Evolutionary conservation across 2,113 vertebrate genomes (phyloP).

Genomic region (Microtus pennsylvanicus): DNA sequence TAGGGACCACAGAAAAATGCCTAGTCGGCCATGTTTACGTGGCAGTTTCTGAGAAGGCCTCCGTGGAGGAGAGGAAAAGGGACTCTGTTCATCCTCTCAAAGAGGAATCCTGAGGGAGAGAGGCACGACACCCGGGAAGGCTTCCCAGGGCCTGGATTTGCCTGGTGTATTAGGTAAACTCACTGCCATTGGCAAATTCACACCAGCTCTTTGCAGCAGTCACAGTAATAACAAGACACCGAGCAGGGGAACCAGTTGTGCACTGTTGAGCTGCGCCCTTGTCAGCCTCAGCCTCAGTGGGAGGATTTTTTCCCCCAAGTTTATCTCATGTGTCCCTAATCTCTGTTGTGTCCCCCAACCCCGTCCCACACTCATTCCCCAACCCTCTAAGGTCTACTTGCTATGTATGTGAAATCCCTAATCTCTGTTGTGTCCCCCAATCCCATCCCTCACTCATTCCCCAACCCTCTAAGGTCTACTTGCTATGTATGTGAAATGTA

Average conservation of each 20-base stretch:
- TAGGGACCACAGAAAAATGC: neutral
- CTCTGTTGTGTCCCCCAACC: neutral
- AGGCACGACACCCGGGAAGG: neutral
- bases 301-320: neutral
- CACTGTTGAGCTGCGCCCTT: rapidly evolving
- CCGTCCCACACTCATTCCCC: neutral
- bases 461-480: no score
- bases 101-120: neutral
- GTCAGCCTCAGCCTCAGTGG: neutral
- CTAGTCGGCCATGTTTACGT: rapidly evolving
- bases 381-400: no score
- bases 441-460: neutral
- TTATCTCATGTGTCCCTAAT: neutral
- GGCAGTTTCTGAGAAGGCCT: neutral
- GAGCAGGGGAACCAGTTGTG: neutral
- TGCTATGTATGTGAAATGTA: neutral
- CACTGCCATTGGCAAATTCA: no score
- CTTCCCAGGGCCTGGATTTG: neutral
- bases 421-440: neutral
- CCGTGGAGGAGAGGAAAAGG: rapidly evolving
- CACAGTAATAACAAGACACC: neutral
- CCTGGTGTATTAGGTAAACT: neutral
- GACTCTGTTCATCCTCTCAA: neutral
- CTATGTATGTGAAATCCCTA: neutral
- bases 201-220: neutral